Conservation (phyloP, 2,888 invertebrate genomes). For the Dexiosoma caninum region DNA sequence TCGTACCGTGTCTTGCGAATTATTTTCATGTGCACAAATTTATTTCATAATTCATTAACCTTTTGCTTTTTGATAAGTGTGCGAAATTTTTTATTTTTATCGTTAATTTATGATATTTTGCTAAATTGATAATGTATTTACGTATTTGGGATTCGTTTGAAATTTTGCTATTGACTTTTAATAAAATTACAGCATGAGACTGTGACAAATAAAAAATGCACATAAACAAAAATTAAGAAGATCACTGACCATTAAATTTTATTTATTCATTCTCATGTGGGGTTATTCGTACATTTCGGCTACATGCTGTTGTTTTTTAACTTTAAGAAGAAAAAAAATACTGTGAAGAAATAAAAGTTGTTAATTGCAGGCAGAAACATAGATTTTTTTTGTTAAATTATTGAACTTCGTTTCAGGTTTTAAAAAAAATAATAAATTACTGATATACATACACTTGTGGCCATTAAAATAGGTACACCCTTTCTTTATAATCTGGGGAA, state of each 20-base stretch:
- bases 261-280: neutral
- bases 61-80: constrained; percentile 40
- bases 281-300: neutral
- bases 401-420: too few species aligned
- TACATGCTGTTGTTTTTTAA: neutral
- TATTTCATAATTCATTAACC: constrained; percentile 30
- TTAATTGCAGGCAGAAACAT: too few species aligned
- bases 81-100: constrained; percentile 25
- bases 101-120: constrained; percentile 5
- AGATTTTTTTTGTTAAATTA: too few species aligned
- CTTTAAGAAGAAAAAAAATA: neutral
- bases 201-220: neutral
- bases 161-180: constrained; percentile 8
- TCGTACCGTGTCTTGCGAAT: neutral
- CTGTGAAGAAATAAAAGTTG: too few species aligned
- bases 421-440: too few species aligned
- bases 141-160: constrained; percentile 2
- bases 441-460: too few species aligned
- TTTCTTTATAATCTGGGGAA: too few species aligned
- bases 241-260: constrained; percentile 37
- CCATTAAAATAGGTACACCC: too few species aligned
- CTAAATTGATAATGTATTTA: constrained; percentile 29
- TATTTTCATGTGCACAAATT: neutral
- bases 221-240: constrained; percentile 14
- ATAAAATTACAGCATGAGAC: neutral